Base-by-base conservation (phyloP, 2,113 vertebrate species). In the Callithrix jacchus region DNA sequence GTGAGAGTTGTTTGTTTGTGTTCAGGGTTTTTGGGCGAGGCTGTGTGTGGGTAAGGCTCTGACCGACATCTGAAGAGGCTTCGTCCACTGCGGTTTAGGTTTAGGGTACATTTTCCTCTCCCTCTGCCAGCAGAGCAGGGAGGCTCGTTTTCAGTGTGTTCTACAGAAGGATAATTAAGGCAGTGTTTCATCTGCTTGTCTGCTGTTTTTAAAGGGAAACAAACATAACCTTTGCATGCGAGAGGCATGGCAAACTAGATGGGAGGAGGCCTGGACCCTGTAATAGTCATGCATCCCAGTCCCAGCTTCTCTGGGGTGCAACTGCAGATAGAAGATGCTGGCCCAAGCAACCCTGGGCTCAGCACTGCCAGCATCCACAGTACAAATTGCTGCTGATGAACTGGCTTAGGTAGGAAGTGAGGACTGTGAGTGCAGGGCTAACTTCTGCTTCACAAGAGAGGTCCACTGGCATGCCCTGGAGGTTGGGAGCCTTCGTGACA, bases 401-500 rank as follows among this genome's bases (percentile, higher is more conserved):
- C 52, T 9, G 11, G 45, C 42, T 32, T 2, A 0, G 35, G 14
- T 0, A 12, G 88, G 30, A 20, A 17, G 56, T 0, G 85, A 66
- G 52, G 49, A 23, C 4, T 0, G 4, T 6, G 58, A 2, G 11
- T 0, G 0, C n/a, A 9, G 12, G 9, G 84, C 80, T 7, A 5
- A 45, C 1, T 3, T 25, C 79, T 10, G 2, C 3, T 0, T 47
- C 40, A 54, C 54, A 47, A 3, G 45, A 1, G 68, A 4, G 27
- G 20, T 1, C 0, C 1, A 18, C 14, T 3, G 0, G 0, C 2
- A 42, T 0, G 2, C 1, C 0, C 64, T 1, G 6, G 8, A 35
- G 47, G 64, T 30, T n/a, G n/a, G 12, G 6, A 21, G 1, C 73
- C 18, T 2, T 49, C 1, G 7, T 1, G 37, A 12, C 0, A 1